Evolutionary conservation across 1,140 invertebrate genomes (phyloP).

Genomic region (Metaphire vulgaris): DNA sequence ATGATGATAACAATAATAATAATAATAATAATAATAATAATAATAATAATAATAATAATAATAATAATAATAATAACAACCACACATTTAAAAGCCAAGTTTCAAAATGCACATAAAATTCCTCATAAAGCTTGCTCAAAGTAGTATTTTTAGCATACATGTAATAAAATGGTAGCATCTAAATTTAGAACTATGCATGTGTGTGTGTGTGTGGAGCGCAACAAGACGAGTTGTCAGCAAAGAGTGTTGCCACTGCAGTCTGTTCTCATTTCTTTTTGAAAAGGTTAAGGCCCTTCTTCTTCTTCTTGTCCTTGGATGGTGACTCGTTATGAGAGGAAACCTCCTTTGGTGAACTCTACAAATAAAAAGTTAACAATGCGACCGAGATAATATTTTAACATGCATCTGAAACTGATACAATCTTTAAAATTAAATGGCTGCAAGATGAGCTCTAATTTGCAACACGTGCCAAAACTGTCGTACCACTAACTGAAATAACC

Average conservation of each 20-base stretch:
- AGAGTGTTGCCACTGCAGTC: not conserved
- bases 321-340: not conserved
- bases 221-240: not conserved
- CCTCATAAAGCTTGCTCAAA: not conserved
- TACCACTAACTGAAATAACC: too few relatives aligned
- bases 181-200: not conserved
- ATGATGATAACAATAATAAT: too few relatives aligned
- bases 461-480: too few relatives aligned
- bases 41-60: too few relatives aligned
- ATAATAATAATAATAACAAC: too few relatives aligned
- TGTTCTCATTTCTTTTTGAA: not conserved
- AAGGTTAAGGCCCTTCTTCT: not conserved
- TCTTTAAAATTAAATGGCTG: too few relatives aligned
- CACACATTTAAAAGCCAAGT: not conserved
- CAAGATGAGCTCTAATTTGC: too few relatives aligned
- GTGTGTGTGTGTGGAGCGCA: not conserved
- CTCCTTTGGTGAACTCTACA: not conserved
- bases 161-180: not conserved
- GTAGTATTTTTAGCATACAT: too few relatives aligned
- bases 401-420: too few relatives aligned
- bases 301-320: not conserved
- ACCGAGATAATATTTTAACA: too few relatives aligned
- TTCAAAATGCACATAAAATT: not conserved
- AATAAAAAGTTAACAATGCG: too few relatives aligned
- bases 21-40: too few relatives aligned